phyloP scores from a whole-genome alignment of 2,888 invertebrate species.

The Alsophila aescularia region DNA sequence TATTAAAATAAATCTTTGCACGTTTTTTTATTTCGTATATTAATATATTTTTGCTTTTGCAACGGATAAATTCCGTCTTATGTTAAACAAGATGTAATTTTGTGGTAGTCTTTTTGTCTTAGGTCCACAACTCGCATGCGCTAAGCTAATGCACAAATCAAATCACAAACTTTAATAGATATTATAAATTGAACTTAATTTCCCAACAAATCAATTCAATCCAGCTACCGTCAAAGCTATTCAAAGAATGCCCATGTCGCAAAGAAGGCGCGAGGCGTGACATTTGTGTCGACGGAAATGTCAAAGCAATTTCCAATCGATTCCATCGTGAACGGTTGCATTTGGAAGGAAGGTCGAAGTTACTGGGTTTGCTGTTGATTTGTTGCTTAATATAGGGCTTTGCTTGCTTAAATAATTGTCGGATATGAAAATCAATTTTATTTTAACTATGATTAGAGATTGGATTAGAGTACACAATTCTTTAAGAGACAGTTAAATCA shows the following conservation, averaged over 20 bases:
- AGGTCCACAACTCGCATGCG: not conserved
- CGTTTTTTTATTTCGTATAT: too few species aligned
- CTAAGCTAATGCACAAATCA: not conserved
- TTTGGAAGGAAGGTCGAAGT: slow-evolving; percentile 30
- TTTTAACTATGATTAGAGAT: too few species aligned
- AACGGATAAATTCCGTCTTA: too few species aligned
- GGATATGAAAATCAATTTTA: too few species aligned
- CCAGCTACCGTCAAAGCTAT: slow-evolving; percentile 21
- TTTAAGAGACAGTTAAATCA: too few species aligned
- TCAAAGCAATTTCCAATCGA: slow-evolving; percentile 62
- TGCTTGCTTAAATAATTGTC: too few species aligned
- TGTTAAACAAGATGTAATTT: too few species aligned
- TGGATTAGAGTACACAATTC: too few species aligned
- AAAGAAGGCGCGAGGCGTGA: slow-evolving; percentile 38
- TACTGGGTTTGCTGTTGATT: slow-evolving; percentile 27
- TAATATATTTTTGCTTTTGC: too few species aligned
- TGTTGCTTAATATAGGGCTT: slow-evolving; percentile 15
- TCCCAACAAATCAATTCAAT: slow-evolving; percentile 5
- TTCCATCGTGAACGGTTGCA: slow-evolving; percentile 40
- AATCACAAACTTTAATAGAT: not conserved
- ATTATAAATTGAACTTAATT: not conserved
- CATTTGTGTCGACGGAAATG: slow-evolving; percentile 50
- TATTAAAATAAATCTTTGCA: too few species aligned
- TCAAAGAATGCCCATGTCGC: slow-evolving; percentile 31
- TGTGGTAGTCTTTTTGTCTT: too few species aligned